Conservation (phyloP, 1,140 invertebrate species). For the Bombyx mandarina region DNA sequence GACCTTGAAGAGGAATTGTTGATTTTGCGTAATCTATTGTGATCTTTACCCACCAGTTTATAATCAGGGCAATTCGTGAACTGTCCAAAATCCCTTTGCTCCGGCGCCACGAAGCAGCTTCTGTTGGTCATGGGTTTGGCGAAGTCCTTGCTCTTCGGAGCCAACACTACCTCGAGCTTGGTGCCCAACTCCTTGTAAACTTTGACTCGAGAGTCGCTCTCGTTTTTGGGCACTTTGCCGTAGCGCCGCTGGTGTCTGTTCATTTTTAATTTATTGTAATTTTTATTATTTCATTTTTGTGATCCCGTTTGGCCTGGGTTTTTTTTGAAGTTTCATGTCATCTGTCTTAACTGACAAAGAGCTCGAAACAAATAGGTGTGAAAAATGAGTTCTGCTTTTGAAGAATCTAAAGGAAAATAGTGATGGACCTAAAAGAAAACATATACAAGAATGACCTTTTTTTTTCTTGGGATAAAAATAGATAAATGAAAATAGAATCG, state of each 20-base stretch:
- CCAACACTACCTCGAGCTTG: slow-evolving; percentile 1
- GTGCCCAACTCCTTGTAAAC: background rate
- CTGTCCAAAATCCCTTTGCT: slow-evolving; percentile 24
- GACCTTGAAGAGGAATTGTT: no score
- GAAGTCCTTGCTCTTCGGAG: slow-evolving; percentile 4
- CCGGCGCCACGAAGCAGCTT: slow-evolving; percentile 27
- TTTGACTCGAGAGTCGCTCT: slow-evolving; percentile 4
- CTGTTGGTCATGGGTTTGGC: slow-evolving; percentile 23
- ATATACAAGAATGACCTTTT: no score
- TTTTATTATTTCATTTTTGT: background rate
- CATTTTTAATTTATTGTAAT: slow-evolving; percentile 15
- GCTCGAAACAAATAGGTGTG: no score
- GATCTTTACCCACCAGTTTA: slow-evolving; percentile 2
- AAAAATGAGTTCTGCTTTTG: no score
- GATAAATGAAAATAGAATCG: no score
- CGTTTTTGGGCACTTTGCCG: slow-evolving; percentile 5
- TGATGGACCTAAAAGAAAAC: no score
- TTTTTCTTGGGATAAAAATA: no score
- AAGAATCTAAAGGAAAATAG: no score
- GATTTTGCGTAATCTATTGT: no score
- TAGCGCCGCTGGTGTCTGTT: slow-evolving; percentile 17
- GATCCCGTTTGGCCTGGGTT: background rate
- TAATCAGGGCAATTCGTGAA: slow-evolving; percentile 14
- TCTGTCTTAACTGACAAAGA: background rate
- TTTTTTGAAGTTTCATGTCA: background rate